Conservation (phyloP, 1,140 invertebrate genomes). For the Xylocopa sonorina region DNA sequence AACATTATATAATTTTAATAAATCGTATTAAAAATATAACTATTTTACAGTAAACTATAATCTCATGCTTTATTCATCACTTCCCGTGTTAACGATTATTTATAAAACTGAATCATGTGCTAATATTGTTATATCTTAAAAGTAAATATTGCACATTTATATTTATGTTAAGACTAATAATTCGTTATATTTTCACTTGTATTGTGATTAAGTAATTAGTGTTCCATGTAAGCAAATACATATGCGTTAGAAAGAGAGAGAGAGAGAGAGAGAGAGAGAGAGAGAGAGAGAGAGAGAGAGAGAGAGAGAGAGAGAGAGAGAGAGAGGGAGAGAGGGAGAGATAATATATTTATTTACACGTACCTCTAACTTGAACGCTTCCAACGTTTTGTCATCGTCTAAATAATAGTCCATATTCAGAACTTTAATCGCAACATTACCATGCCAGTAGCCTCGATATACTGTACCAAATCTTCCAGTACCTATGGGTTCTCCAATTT, state of each 20-base stretch:
- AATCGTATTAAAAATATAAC: not conserved
- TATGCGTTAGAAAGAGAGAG: slow-evolving; percentile 1
- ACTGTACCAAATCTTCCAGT: slow-evolving; percentile 97
- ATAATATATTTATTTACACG: slow-evolving; percentile 42
- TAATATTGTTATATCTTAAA: not conserved
- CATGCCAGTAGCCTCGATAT: slow-evolving; percentile 98
- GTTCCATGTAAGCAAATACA: not conserved
- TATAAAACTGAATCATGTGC: not conserved
- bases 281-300: no score
- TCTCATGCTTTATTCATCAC: not conserved
- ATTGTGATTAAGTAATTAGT: not conserved
- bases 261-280: no score
- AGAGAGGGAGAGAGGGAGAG: no score
- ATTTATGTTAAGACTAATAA: not conserved
- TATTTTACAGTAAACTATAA: not conserved
- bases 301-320: no score
- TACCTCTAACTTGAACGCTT: slow-evolving; percentile 97
- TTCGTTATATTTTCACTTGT: not conserved
- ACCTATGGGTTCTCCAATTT: slow-evolving; percentile 93
- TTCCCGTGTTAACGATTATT: not conserved
- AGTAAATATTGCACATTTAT: not conserved
- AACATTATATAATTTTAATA: not conserved
- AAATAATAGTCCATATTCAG: slow-evolving; percentile 95
- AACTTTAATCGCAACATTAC: slow-evolving; percentile 99
- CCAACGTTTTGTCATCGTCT: slow-evolving; percentile 94